Evolutionary conservation across 2,888 invertebrate genomes (phyloP).

Genomic region (Liposcelis brunnea): DNA sequence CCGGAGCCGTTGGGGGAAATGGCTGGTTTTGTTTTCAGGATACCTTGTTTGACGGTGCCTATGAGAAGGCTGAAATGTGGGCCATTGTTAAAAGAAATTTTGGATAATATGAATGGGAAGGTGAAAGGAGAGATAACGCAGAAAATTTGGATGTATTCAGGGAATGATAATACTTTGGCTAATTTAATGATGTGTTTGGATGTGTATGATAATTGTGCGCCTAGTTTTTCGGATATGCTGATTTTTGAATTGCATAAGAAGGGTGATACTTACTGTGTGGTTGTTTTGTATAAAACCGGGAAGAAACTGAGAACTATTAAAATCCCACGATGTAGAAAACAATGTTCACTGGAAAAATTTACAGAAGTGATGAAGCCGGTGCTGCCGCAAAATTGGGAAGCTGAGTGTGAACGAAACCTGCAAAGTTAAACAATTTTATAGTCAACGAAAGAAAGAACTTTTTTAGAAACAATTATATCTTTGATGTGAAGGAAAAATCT

Average conservation of each 20-base stretch:
- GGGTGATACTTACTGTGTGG: constrained; percentile 15
- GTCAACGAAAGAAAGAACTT: no score
- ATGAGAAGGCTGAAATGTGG: constrained; percentile 28
- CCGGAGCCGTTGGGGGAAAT: constrained; percentile 43
- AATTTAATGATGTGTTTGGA: constrained; percentile 20
- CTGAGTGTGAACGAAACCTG: constrained; percentile 16
- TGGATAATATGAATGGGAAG: constrained; percentile 39
- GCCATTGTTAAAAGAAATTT: constrained; percentile 48
- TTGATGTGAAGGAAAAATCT: no score
- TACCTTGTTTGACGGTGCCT: constrained; percentile 23
- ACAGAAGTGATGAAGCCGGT: constrained; percentile 16
- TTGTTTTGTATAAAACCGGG: constrained; percentile 16
- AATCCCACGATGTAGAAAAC: constrained; percentile 19
- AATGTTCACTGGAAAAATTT: constrained; percentile 19
- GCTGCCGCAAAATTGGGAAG: constrained; percentile 19
- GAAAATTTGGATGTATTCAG: constrained; percentile 52
- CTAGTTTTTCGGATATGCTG: no score
- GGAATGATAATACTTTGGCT: constrained; percentile 29
- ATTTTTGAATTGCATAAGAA: no score
- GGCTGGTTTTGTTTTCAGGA: constrained; percentile 36
- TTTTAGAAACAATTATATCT: no score
- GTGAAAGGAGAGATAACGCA: constrained; percentile 27
- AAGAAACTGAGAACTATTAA: constrained; percentile 17
- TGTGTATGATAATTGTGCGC: no score
- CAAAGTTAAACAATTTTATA: no score